phyloP scores from a whole-genome alignment of 2,797 vertebrate genomes.

The Danio albolineatus region DNA sequence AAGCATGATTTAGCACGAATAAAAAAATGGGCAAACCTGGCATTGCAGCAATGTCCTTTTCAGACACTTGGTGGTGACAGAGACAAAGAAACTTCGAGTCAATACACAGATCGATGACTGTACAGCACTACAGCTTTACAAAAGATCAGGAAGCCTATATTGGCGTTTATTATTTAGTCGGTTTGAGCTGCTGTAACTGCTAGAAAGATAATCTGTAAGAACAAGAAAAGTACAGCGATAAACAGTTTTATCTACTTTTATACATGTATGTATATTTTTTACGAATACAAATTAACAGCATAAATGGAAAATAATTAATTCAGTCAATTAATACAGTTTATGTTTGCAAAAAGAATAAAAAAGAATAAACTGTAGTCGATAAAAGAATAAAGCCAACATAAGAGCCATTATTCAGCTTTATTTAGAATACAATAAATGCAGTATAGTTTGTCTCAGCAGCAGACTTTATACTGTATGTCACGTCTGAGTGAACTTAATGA shows the following conservation, averaged over 20 bases:
- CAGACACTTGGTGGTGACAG: slow-evolving; percentile 5
- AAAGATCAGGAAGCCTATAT: neutral
- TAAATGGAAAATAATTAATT: neutral
- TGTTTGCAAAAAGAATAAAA: neutral
- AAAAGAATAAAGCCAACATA: slow-evolving; percentile 3
- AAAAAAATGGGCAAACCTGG: neutral
- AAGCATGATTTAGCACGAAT: no score
- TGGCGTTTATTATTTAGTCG: neutral
- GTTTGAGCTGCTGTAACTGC: neutral
- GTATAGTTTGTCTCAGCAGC: neutral
- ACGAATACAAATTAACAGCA: neutral
- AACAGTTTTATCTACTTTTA: neutral
- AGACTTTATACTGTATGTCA: neutral
- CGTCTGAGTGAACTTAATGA: neutral
- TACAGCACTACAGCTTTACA: neutral
- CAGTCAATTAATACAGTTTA: neutral
- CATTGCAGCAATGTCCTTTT: neutral
- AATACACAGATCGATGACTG: neutral
- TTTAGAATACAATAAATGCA: neutral
- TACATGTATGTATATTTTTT: neutral
- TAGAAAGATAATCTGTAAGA: neutral
- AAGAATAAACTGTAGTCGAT: neutral
- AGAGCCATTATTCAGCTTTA: neutral
- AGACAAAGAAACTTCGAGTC: neutral
- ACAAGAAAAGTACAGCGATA: neutral